phyloP scores from a whole-genome alignment of 2,797 vertebrate genomes.

The Trichosurus vulpecula region DNA sequence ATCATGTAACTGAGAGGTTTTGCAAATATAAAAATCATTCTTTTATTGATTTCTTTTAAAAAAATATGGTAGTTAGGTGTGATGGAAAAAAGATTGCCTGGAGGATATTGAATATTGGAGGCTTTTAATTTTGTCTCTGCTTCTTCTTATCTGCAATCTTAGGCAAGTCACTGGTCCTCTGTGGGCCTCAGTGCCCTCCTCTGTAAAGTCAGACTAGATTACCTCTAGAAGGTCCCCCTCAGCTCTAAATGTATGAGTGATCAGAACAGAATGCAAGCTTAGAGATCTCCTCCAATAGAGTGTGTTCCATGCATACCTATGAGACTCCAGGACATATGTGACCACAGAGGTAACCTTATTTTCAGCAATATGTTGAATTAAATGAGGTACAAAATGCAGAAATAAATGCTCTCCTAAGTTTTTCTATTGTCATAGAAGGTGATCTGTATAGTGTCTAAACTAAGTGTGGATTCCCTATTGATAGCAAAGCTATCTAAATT shows the following conservation, averaged over 20 bases:
- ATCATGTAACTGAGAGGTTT: not conserved
- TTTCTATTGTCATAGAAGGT: not conserved
- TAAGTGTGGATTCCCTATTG: not conserved
- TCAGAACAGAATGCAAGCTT: not conserved
- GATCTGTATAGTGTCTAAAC: not conserved
- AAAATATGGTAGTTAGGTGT: not conserved
- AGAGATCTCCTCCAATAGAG: not conserved
- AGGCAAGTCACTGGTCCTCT: not conserved
- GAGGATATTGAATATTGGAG: not conserved
- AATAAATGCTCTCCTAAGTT: not conserved
- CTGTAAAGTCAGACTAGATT: not conserved
- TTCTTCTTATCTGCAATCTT: not conserved
- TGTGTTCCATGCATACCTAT: not conserved
- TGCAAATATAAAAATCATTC: not conserved
- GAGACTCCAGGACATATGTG: not conserved
- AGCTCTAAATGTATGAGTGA: not conserved
- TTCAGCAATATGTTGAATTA: not conserved
- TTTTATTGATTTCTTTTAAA: not conserved
- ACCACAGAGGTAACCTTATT: not conserved
- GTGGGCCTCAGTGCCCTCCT: not conserved
- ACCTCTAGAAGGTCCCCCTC: not conserved
- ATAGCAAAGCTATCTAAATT: not conserved
- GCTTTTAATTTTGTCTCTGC: not conserved
- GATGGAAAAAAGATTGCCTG: not conserved
- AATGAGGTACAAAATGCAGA: not conserved